These are phyloP conservation scores for Omphaloscelis lunosa DNA, from an alignment of 2,888 invertebrate genomes.

Conservation along the genomic window DNA sequence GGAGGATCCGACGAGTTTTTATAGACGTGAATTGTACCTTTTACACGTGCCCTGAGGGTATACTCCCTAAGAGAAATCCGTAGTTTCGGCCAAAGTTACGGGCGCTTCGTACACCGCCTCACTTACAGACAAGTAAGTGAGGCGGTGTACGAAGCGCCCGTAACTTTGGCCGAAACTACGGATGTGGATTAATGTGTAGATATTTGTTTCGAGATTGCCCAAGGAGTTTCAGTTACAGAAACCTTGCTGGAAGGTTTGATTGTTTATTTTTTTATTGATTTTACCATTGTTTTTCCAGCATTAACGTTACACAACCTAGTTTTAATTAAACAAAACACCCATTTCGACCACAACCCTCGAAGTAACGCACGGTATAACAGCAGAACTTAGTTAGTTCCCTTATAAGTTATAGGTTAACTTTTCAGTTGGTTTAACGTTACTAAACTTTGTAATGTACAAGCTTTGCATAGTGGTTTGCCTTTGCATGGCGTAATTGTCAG, in stretches of 20 bases:
- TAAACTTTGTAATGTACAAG: slow-evolving; percentile 21
- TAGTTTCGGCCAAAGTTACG: too few relatives aligned
- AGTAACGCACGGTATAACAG: slow-evolving; percentile 13
- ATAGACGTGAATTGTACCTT: not conserved
- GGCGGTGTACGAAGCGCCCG: too few relatives aligned
- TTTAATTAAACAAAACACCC: slow-evolving; percentile 4
- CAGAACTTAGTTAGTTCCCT: not conserved
- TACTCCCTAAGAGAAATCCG: too few relatives aligned
- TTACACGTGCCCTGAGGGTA: not conserved
- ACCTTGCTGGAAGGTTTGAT: too few relatives aligned
- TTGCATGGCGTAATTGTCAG: slow-evolving; percentile 14
- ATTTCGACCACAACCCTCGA: not conserved
- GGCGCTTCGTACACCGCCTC: too few relatives aligned
- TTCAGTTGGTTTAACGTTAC: not conserved
- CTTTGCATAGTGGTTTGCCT: slow-evolving; percentile 9
- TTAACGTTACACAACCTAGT: not conserved
- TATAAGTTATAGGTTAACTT: slow-evolving; percentile 35
- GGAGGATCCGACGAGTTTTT: not conserved
- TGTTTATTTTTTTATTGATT: too few relatives aligned
- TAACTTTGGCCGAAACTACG: too few relatives aligned
- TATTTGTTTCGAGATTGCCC: not conserved
- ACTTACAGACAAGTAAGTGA: too few relatives aligned
- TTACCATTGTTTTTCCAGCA: too few relatives aligned
- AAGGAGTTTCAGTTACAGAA: not conserved
- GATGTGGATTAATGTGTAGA: too few relatives aligned